Percentiles rank a stretch among this genome's conserved stretches.
These are phyloP conservation scores for Lasioglossum vierecki DNA, from an alignment of 2,888 invertebrate species.

Conservation along the genomic window DNA sequence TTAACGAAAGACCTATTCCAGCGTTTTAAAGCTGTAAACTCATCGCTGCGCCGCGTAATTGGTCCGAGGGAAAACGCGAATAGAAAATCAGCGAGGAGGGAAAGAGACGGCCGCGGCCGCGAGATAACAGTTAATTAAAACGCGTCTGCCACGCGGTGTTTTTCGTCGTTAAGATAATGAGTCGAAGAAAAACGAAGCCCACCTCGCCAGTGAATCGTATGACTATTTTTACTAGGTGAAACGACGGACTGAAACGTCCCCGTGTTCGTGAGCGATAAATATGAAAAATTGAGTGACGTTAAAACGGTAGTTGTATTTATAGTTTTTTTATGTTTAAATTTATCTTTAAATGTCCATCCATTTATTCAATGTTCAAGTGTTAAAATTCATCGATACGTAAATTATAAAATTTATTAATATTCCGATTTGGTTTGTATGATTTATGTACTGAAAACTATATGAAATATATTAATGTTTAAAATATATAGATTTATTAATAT, in stretches of 20 bases:
- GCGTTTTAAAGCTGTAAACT: constrained; percentile 22
- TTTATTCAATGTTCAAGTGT: too few species aligned
- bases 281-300: background rate
- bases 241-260: background rate
- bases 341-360: too few species aligned
- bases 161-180: background rate
- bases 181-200: background rate
- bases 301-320: too few species aligned
- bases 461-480: too few species aligned
- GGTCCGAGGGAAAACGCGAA: constrained; percentile 17
- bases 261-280: background rate
- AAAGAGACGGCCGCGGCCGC: background rate
- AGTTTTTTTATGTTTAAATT: too few species aligned
- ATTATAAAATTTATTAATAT: too few species aligned
- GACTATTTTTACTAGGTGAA: background rate
- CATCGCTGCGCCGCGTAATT: constrained; percentile 18
- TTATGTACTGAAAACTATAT: too few species aligned
- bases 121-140: constrained; percentile 36
- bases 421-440: too few species aligned
- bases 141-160: background rate
- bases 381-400: too few species aligned
- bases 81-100: background rate
- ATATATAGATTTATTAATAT: too few species aligned
- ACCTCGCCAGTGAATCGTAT: background rate
- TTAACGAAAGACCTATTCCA: constrained; percentile 32